Percentiles rank a stretch among this genome's conserved stretches.
Evolutionary conservation across 2,888 invertebrate species (phyloP).

Genomic region (Spilosoma lubricipeda): DNA sequence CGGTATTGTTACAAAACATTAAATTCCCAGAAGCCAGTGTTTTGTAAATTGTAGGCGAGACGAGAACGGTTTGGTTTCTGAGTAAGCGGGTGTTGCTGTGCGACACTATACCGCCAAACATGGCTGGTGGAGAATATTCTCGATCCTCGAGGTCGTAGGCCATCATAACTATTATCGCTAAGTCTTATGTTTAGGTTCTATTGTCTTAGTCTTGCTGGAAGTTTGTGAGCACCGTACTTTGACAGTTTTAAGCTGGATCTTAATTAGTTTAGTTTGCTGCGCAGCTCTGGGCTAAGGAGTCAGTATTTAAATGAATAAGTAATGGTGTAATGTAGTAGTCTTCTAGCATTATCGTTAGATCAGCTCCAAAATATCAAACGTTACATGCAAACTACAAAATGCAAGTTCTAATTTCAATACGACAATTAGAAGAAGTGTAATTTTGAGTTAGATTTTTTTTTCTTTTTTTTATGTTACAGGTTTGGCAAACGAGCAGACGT

Average conservation of each 20-base stretch:
- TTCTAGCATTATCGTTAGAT: not conserved
- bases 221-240: not conserved
- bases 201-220: not conserved
- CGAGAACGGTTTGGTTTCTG: slow-evolving; percentile 27
- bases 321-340: too few relatives aligned
- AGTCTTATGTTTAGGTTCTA: not conserved
- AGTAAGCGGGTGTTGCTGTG: slow-evolving; percentile 23
- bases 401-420: too few relatives aligned
- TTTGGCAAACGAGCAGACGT: too few relatives aligned
- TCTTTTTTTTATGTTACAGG: too few relatives aligned
- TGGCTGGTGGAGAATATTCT: not conserved
- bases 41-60: slow-evolving; percentile 39
- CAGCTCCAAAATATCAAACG: not conserved
- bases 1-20: slow-evolving; percentile 48
- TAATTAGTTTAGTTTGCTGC: too few relatives aligned
- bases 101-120: not conserved
- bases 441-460: too few relatives aligned
- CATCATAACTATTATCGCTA: not conserved
- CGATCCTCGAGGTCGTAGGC: not conserved
- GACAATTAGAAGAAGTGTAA: too few relatives aligned
- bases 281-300: too few relatives aligned
- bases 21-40: slow-evolving; percentile 46
- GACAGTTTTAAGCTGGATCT: not conserved
- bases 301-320: too few relatives aligned
- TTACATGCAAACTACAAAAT: too few relatives aligned